Base-by-base conservation (phyloP, 2,797 vertebrate species). In the Chloroceryle amazona region DNA sequence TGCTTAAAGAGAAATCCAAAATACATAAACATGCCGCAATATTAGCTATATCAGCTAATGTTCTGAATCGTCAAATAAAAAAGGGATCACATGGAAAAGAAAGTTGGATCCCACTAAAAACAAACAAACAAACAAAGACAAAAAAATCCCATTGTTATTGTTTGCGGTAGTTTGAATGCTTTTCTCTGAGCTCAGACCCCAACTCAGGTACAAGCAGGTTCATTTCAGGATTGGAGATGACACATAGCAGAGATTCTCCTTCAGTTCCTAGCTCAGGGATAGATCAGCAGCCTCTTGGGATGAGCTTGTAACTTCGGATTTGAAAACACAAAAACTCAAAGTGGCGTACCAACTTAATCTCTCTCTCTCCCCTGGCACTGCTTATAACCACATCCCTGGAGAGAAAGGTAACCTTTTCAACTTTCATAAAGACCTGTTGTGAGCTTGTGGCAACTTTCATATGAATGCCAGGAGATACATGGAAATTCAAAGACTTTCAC, bases 21-120 rank as follows among this genome's bases (percentile, higher is more conserved):
- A 67, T 37, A n/a, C 11, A 9, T 37, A 79, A 72, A 70, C 18
- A 25, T 51, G 13, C 5, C 22, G 86, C 7, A 3, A 4, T 75
- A 60, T 60, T 31, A 67, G 47, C 14, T 78, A 8, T 39, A 63
- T 61, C 22, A 61, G 31, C 4, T 65, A 70, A 80, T 12, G 8
- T 18, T 92, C 55, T 67, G 35, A 78, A 67, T 68, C 21, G 22
- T 11, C 6, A 37, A 23, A 54, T 16, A 70, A 72, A 61, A 14
- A 72, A 49, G 4, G 7, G 25, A 55, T 33, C 7, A 25, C 19
- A 33, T 1, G 1, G 4, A 54, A 22, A 46, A 49, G 3, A 61
- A 49, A 73, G 28, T 1, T 63, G 7, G 2, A 25, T 52, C 6
- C 6, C 2, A 1, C 9, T 20, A 46, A 26, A 26, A 14, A 1